Percentiles rank a stretch among this genome's conserved stretches.
Evolutionary conservation across 2,888 invertebrate genomes (phyloP).

Genomic region (Drosophila silvestris): DNA sequence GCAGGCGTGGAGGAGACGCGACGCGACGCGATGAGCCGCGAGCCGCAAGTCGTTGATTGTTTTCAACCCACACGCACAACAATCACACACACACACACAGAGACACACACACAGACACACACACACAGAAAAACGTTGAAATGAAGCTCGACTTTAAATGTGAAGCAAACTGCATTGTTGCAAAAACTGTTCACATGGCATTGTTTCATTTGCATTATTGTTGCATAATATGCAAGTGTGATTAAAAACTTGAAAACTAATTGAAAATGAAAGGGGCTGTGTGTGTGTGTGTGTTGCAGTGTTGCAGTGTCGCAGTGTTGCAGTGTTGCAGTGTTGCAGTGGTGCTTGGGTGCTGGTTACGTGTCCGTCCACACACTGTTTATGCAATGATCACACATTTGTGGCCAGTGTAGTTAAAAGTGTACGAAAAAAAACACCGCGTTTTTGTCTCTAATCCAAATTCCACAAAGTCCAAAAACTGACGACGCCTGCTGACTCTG

Average conservation of each 20-base stretch:
- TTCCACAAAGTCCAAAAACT: conserved; percentile 49
- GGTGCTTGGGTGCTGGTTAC: conserved; percentile 49
- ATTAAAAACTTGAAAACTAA: conserved; percentile 14
- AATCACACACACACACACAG: background rate
- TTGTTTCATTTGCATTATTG: conserved; percentile 50
- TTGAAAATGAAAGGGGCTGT: background rate
- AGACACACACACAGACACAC: background rate
- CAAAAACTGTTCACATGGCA: conserved; percentile 53
- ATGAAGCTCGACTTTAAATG: conserved; percentile 31
- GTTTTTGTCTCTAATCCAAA: conserved; percentile 50
- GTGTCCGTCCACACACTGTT: conserved; percentile 48
- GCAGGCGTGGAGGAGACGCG: conserved; percentile 25
- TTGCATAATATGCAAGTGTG: conserved; percentile 64
- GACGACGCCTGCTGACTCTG: conserved; percentile 22
- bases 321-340: background rate
- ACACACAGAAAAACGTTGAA: background rate
- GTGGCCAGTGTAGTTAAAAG: conserved; percentile 1
- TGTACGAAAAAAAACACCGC: conserved; percentile 19
- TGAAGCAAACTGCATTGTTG: conserved; percentile 20
- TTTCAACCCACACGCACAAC: conserved; percentile 34
- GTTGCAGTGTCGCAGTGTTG: background rate
- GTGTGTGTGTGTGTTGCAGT: background rate
- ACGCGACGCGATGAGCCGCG: background rate
- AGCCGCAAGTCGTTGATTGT: conserved; percentile 33
- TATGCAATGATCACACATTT: conserved; percentile 47